Conservation (phyloP, 1,140 invertebrate species). For the Maconellicoccus hirsutus region DNA sequence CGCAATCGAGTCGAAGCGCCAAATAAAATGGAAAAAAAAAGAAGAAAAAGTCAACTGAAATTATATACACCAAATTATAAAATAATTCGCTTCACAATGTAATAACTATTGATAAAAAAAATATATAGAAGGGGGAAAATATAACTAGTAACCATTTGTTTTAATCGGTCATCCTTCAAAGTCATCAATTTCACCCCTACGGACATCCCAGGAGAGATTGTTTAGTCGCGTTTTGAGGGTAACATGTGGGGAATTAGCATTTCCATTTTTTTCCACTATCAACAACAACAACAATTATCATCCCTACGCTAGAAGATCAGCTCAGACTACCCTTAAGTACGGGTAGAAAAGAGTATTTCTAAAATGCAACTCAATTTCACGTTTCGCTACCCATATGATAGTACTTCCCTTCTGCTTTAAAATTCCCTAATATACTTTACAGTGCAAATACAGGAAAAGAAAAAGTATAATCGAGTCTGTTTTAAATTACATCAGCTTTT, state of each 20-base stretch:
- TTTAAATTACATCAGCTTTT: slow-evolving; percentile 18
- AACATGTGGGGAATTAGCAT: slow-evolving; percentile 30
- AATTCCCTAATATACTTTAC: slow-evolving; percentile 19
- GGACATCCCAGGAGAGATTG: slow-evolving; percentile 17
- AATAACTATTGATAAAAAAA: slow-evolving; percentile 1
- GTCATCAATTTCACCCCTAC: slow-evolving; percentile 18
- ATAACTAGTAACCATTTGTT: slow-evolving; percentile 20
- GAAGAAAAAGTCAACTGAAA: not conserved
- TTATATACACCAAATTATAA: not conserved
- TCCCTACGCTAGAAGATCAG: not conserved
- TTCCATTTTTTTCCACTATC: slow-evolving; percentile 27
- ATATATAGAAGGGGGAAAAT: slow-evolving; percentile 3
- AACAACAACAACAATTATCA: slow-evolving; percentile 19
- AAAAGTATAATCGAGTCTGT: slow-evolving; percentile 18
- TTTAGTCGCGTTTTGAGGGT: slow-evolving; percentile 25
- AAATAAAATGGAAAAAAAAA: too few species aligned
- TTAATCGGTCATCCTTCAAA: slow-evolving; percentile 22
- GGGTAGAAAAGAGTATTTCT: slow-evolving; percentile 26
- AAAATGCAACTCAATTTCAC: slow-evolving; percentile 28
- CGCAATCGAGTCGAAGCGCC: not conserved
- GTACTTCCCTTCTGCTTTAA: slow-evolving; percentile 13
- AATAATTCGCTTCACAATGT: slow-evolving; percentile 9
- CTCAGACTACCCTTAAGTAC: slow-evolving; percentile 18
- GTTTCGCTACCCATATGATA: slow-evolving; percentile 27
- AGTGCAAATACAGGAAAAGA: slow-evolving; percentile 13